Base-by-base conservation (phyloP, 2,113 vertebrate genomes). In the Leptobrachium leishanense region DNA sequence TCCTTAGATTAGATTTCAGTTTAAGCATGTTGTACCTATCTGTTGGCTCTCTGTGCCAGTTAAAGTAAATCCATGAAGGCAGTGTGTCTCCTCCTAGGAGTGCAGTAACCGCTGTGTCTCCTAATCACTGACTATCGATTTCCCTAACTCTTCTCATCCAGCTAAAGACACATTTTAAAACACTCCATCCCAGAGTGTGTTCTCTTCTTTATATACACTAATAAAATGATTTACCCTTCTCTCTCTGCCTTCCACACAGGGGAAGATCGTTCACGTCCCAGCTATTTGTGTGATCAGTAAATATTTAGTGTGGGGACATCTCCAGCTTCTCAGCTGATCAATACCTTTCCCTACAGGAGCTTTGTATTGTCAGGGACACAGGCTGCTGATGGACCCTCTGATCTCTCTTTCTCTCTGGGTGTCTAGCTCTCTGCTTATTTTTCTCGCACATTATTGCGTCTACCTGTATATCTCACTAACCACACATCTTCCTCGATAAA, bases 201-300 rank as follows among this genome's bases (percentile, higher is more conserved):
- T 92, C 92, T 94, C 93, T 94, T 91, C 94, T 97, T 94, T 93
- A 92, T 92, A 94, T 92, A 92, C 95, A 96, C 94, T 95, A 95
- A 97, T 95, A 94, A 95, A 95, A 95, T 94, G 94, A 94, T 96
- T 94, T 93, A 93, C 90, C 94, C 93, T 92, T 90, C 90, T 92
- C 92, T 92, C 88, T 84, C 89, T 86, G 88, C 87, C 88, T 89
- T 90, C 87, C 84, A 91, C 89, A 90, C 92, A 88, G 90, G 92
- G 92, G 91, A 95, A 92, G 95, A 96, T 96, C 95, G 94, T 95
- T 97, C 92, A 85, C 90, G 90, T 92, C 90, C 90, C 89, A 87
- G 91, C 93, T 94, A 95, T 95, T 94, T 95, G 95, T 95, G 94
- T 94, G 95, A 97, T 96, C 94, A 94, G 96, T 96, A 97, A 98